Base-by-base conservation (phyloP, 2,888 invertebrate genomes). In the Pardosa pseudoannulata region DNA sequence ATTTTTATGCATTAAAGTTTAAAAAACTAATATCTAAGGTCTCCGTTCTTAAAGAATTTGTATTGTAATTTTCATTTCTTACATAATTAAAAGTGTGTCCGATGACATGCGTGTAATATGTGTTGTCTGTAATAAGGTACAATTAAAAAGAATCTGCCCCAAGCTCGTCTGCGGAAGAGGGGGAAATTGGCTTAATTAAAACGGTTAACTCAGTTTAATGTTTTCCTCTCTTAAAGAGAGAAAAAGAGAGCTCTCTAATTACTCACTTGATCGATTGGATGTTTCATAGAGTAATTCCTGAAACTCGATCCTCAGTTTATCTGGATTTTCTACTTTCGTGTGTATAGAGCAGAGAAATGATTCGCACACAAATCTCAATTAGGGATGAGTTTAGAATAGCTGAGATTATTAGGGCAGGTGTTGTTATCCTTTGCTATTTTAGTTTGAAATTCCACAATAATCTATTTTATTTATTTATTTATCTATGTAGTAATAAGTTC, bases 161-260 rank as follows among this genome's bases (percentile, higher is more conserved):
- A n/a, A n/a, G n/a, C n/a, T 7, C 36, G 9, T 36, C 5, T 36
- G 9, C 2, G 13, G 65, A 29, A 65, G 13, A 29, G 31, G 65
- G 28, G 29, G 67, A 62, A 73, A 78, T 78, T 76, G 83, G 78
- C 78, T 78, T 85, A 85, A 85, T 85, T 85, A 85, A 85, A 78
- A 71, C 72, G 78, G 78, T 85, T 85, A 78, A 78, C 72, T 62
- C 50, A 62, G 56, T 73, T 78, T 85, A 85, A 73, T 78, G 83
- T 9, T 11, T 19, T 9, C 67, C 31, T 31, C 67, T 32, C 32
- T 56, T n/a, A n/a, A n/a, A n/a, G n/a, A n/a, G n/a, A n/a, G n/a
- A n/a, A n/a, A n/a, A n/a, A n/a, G n/a, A 23, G 1, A 56, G 56
- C 2, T 16, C 56, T 56, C 23, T 56, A 56, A 56, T 56, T 56